Base-by-base conservation (phyloP, 2,888 invertebrate species). In the Cephus nigrinus region DNA sequence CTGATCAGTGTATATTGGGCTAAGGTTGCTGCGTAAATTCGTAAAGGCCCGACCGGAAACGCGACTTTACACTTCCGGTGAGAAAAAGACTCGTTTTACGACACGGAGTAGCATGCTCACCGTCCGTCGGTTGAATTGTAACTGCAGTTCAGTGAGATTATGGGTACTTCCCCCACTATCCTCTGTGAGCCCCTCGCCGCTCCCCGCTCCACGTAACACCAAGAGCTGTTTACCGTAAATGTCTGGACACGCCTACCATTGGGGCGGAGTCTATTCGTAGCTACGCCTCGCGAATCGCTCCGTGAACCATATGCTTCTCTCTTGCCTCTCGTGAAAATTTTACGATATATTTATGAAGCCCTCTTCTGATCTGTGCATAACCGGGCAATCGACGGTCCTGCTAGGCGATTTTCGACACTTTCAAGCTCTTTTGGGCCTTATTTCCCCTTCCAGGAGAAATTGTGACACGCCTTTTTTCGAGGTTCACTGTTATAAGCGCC, bases 51-150 rank as follows among this genome's bases (percentile, higher is more conserved):
- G 55, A 15, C 30, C 71, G 33, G 68, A 75, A 76, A 74, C 68
- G 15, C 79, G 75, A 35, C 78, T 76, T 75, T 35, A 75, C 74
- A 82, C 82, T 84, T 84, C 83, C 84, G 84, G 83, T 84, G 78
- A 75, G 72, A 82, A 75, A 78, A 78, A 80, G 74, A 75, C 77
- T 69, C 74, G 75, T 23, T 32, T 68, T 68, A 75, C 76, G 75
- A 76, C 68, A 78, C 78, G 75, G 75, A 82, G 78, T 80, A 74
- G 78, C 87, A 79, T 86, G 80, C 79, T 83, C 80, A 83, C 88
- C 84, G 84, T 82, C 84, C 86, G 86, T 85, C 87, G 88, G 85
- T 80, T 86, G 78, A 85, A 88, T 85, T 85, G 87, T 82, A 86
- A 89, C 88, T 89, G 88, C 80, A 83, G 84, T 80, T 82, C 76